A percentile compares a stretch with the other conserved stretches of the same genome.
Conservation (phyloP, 2,797 vertebrate genomes). For the Urophycis tenuis region DNA sequence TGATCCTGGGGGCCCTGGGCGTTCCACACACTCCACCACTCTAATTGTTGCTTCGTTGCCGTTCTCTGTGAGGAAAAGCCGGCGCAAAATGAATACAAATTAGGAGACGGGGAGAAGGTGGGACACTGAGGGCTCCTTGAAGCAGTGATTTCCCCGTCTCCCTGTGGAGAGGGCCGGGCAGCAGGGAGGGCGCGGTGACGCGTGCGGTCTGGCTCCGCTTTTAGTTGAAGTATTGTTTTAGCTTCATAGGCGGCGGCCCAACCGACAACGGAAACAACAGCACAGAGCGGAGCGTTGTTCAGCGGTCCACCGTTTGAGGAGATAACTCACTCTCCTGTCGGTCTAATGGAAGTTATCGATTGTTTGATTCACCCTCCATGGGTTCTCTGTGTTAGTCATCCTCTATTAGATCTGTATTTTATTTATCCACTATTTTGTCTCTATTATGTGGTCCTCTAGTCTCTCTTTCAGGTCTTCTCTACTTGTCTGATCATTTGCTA, state of each 20-base stretch:
- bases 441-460: not conserved
- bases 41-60: constrained; percentile 65
- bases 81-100: constrained; percentile 59
- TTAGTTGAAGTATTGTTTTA: constrained; percentile 7
- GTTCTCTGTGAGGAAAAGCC: constrained; percentile 45
- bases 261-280: not conserved
- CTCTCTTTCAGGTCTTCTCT: constrained; percentile 13
- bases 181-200: constrained; percentile 10
- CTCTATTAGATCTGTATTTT: constrained; percentile 13
- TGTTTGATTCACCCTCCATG: constrained; percentile 16
- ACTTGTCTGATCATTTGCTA: not conserved
- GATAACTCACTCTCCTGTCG: not conserved
- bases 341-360: not conserved
- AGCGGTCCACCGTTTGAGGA: not conserved
- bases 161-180: constrained; percentile 34
- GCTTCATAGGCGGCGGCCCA: not conserved
- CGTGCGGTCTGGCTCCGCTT: constrained; percentile 36
- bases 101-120: constrained; percentile 50
- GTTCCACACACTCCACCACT: constrained; percentile 54
- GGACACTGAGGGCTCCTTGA: constrained; percentile 42
- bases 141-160: constrained; percentile 50
- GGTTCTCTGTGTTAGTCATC: not conserved
- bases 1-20: constrained; percentile 50
- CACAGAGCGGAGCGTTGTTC: not conserved
- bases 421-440: not conserved